Base-by-base conservation (phyloP, 2,797 vertebrate species). In the Galagoides demidoff region DNA sequence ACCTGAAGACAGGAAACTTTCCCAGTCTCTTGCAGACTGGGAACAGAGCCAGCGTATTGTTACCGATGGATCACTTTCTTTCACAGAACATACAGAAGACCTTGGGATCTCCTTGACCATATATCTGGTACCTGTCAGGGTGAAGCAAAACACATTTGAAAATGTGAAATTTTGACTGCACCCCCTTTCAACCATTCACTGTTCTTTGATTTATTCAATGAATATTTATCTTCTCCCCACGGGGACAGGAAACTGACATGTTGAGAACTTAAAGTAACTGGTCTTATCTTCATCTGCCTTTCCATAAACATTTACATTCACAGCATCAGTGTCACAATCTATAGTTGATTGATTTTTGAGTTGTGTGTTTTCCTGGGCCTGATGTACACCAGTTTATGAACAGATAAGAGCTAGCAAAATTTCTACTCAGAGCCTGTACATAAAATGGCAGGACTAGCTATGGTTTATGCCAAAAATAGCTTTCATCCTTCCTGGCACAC, bases 191-290 rank as follows among this genome's bases (percentile, higher is more conserved):
- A 84, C 79, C 68, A 71, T 88, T 94, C 68, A 78, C 63, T 39
- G 71, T 61, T 83, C 73, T 96, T 95, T 93, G 73, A 95, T 95
- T 95, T 91, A 82, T 87, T 95, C 89, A 88, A 89, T 97, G 96
- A 97, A 97, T 96, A 97, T 96, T 97, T 97, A 97, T 97, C 94
- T 95, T 93, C 73, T 96, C 77, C 89, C 77, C 70, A 70, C 73
- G 59, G 95, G 94, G 93, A 97, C 64, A 94, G 79, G 84, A 94
- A 95, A 92, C 86, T 93, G 94, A 87, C 1, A 0, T 85, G 74
- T 23, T 63, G 85, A 92, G 78, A 77, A 95, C 94, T 93, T 92
- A 79, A 83, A 97, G 92, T 79, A 85, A 76, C 89, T 68, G 45
- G 77, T 89, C 89, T 97, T 96, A 96, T 95, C 96, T 96, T 95